These are phyloP conservation scores for Melanotaenia parkinsoni DNA, from an alignment of 2,797 vertebrate species.

Conservation along the genomic window DNA sequence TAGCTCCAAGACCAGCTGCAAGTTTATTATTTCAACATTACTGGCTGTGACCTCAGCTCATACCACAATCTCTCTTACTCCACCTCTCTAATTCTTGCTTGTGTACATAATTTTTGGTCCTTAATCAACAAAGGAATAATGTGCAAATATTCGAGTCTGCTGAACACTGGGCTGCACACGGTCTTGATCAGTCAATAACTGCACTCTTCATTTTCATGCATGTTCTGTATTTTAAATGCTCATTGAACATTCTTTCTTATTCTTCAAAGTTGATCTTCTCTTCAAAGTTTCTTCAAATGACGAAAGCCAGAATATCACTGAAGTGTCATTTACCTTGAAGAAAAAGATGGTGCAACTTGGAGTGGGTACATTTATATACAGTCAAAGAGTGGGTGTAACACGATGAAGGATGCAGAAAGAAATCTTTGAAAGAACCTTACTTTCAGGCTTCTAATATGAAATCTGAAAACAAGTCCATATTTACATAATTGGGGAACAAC, in stretches of 20 bases:
- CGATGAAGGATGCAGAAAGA: neutral
- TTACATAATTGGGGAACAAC: neutral
- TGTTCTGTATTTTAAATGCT: neutral
- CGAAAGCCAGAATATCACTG: neutral
- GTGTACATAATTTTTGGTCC: neutral
- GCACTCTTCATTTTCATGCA: neutral
- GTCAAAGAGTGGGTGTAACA: neutral
- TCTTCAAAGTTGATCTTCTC: constrained; percentile 3
- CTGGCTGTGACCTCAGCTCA: neutral
- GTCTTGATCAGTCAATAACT: neutral
- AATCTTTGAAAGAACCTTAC: neutral
- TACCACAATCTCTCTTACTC: neutral
- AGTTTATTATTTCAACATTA: neutral
- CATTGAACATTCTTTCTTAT: neutral
- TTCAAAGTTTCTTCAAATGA: neutral
- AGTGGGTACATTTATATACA: neutral
- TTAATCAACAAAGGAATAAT: neutral
- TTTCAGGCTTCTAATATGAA: neutral
- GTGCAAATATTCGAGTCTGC: neutral
- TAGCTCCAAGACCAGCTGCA: neutral
- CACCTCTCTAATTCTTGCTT: neutral
- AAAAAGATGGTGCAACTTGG: constrained; percentile 2
- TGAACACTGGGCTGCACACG: neutral
- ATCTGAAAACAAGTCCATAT: neutral
- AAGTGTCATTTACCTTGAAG: constrained; percentile 12